These are phyloP conservation scores for Phrynosoma blainvillii DNA, from an alignment of 2,113 vertebrate genomes.

Conservation along the genomic window DNA sequence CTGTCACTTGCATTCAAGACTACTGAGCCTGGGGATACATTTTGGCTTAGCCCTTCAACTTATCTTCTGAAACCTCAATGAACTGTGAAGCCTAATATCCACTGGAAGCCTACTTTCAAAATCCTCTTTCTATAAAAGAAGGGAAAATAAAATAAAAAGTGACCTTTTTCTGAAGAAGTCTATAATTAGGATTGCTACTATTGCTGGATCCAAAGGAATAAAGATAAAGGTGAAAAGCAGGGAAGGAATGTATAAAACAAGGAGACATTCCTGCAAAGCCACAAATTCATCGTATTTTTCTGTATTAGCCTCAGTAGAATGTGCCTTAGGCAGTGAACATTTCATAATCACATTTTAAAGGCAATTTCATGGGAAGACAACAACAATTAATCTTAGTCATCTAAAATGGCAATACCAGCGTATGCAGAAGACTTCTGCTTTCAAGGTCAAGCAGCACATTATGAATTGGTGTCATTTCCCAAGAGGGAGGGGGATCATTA, in stretches of 20 bases:
- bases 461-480: background rate
- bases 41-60: background rate
- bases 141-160: constrained; percentile 49
- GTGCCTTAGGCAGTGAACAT: rapidly evolving
- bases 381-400: background rate
- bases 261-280: background rate
- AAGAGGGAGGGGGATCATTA: background rate
- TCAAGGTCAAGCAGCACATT: background rate
- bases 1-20: background rate
- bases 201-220: constrained; percentile 22
- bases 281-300: constrained; percentile 10
- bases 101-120: constrained; percentile 41
- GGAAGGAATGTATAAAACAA: background rate
- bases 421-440: background rate
- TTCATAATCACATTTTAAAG: background rate
- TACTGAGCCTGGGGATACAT: background rate
- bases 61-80: constrained; percentile 52
- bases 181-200: constrained; percentile 10
- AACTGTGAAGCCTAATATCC: constrained; percentile 44
- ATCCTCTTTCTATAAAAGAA: constrained; percentile 38
- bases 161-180: background rate
- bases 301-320: background rate
- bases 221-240: rapidly evolving
- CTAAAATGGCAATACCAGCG: constrained; percentile 1
- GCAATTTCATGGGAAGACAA: background rate